phyloP scores from a whole-genome alignment of 2,797 vertebrate species.

The Gymnopithys bicolor region DNA sequence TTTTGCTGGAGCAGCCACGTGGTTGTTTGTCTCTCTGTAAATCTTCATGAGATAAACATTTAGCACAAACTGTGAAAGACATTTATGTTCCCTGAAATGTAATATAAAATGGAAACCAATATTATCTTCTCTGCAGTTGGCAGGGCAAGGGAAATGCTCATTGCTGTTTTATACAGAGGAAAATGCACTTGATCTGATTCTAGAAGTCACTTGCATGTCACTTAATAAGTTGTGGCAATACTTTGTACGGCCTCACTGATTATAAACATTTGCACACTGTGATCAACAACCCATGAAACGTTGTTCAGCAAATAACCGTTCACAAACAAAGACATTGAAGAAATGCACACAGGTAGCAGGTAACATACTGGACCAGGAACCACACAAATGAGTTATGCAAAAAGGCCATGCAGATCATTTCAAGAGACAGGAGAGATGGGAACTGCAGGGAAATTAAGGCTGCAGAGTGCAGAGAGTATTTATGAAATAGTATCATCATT shows the following conservation, averaged over 20 bases:
- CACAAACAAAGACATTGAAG: background rate
- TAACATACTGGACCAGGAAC: background rate
- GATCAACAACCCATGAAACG: background rate
- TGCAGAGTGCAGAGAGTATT: background rate
- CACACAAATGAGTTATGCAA: background rate
- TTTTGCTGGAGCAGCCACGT: background rate
- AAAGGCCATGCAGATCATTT: background rate
- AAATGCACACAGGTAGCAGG: background rate
- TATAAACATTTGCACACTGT: background rate
- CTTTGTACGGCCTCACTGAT: background rate
- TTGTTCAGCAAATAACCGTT: background rate
- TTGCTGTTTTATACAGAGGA: background rate
- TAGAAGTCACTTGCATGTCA: background rate
- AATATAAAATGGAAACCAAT: background rate
- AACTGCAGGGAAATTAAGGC: background rate
- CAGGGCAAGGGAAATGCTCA: background rate
- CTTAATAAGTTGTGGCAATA: background rate
- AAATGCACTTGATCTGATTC: background rate
- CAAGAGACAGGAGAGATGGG: background rate
- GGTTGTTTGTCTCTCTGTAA: background rate
- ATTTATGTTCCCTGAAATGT: background rate
- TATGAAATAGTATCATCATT: background rate
- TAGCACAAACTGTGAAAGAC: background rate
- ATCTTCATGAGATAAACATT: background rate
- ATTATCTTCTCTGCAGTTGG: background rate